Evolutionary conservation across 1,140 invertebrate genomes (phyloP), one percentile per base, ranked within the genome.

Genomic region (Nephotettix cincticeps): DNA sequence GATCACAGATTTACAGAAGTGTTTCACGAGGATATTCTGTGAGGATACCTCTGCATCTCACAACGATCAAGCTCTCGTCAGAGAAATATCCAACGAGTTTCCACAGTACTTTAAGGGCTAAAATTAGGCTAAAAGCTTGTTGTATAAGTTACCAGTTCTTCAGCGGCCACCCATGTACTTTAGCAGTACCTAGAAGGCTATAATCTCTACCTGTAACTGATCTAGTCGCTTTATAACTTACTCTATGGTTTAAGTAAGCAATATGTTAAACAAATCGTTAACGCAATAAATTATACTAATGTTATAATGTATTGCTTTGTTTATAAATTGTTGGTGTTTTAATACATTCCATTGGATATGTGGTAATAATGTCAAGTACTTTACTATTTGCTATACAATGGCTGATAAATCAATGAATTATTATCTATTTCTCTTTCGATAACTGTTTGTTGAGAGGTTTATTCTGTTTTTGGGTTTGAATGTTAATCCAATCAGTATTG

Each of bases 31-130:
- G 64, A 93, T 94, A 78, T 91, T 93, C 77, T 92, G 90, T 76
- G 92, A 94, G 77, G 92, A 94, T 79, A 86, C 86, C 1, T 84
- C 88, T 14, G 83, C 84, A 68, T 92, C 91, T 77, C 85, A 87
- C 70, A 84, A 85, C 23, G 92, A 94, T 79, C 91, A 93, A 77
- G 84, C 87, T 73, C 82, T 93, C 40, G 90, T 93, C 19, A 83
- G 90, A 51, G 90, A 92, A 72, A 93, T 93, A 69, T 89, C 88
- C 72, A 91, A 92, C 77, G 91, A 93, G 80, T 93, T 93, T 84
- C 91, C 92, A n/a, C 88, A 91, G 75, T 88, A 90, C 76, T 93
- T 93, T 77, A 90, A 92, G 79, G 85, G 76, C 74, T 76, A 25
- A 51, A 25, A 56, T 67, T 14, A 2, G 4, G 14, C 11, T 6